Base-by-base conservation (phyloP, 2,797 vertebrate species). In the Todus mexicanus region DNA sequence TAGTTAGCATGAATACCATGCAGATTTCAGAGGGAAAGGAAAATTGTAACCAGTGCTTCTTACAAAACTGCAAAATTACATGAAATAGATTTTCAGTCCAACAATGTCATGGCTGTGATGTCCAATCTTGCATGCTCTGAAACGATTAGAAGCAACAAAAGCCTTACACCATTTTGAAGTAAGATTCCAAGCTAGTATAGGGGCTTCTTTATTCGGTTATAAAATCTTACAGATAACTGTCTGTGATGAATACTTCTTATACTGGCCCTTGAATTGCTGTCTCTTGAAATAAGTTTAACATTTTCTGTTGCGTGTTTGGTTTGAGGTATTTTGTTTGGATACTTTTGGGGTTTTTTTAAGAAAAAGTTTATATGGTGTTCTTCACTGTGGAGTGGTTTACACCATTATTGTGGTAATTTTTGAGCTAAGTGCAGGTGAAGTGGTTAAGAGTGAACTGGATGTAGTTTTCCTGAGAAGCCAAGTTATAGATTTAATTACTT, bases 141-240 rank as follows among this genome's bases (percentile, higher is more conserved):
- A 92, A 89, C 45, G 42, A 84, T 51, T 78, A 77, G 69, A 94
- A 71, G 69, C 53, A 84, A 57, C 38, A 77, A 86, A 93, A 86
- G 6, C 35, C 27, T 61, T 73, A 47, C 9, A 40, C 7, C 23
- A 53, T 64, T 92, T 66, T 64, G 51, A 77, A 71, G 65, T 84
- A 84, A 76, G 26, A 79, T 65, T 73, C 18, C 4, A 23, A 73
- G 40, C 12, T 42, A 25, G 33, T 37, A 5, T 14, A 29, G 47
- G 47, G 13, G 23, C 8, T 73, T 47, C 51, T 77, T 75, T 82
- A 11, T 45, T 63, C 18, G 7, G 15, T 45, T 90, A 56, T 50
- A 33, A 92, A 79, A 92, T 77, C 53, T n/a, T 71, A 5, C 48
- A 79, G 64, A 13, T 70, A 84, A 22, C 14, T 78, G 10, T 57